These are phyloP conservation scores for Rhineura floridana DNA, from an alignment of 2,113 vertebrate species.

Conservation along the genomic window DNA sequence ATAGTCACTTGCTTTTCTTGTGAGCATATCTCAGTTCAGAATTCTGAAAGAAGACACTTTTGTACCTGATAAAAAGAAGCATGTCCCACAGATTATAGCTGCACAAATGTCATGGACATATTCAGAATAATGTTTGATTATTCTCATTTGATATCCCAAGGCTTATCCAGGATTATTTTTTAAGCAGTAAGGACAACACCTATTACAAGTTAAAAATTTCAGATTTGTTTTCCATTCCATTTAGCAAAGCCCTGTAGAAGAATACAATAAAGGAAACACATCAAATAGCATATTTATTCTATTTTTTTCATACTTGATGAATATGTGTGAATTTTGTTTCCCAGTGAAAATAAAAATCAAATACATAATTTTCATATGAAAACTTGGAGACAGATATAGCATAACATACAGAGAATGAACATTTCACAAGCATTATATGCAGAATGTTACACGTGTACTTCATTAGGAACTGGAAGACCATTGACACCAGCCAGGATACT, in stretches of 20 bases:
- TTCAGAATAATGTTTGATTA: not conserved
- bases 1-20: not conserved
- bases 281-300: not conserved
- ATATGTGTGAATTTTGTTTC: not conserved
- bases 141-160: not conserved
- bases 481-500: constrained; percentile 60
- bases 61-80: not conserved
- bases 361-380: not conserved
- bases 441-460: constrained; percentile 50
- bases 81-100: not conserved
- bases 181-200: not conserved
- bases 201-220: not conserved
- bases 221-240: not conserved
- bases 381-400: not conserved
- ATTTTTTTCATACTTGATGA: not conserved
- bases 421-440: not conserved
- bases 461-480: constrained; percentile 58
- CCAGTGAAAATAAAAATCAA: not conserved
- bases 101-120: not conserved
- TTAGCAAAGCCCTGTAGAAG: not conserved
- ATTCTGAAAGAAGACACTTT: not conserved
- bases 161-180: not conserved
- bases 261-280: not conserved
- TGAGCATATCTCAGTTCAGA: not conserved
- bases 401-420: not conserved